Conservation (phyloP, 1,140 invertebrate species). For the Charaxes varanes region DNA sequence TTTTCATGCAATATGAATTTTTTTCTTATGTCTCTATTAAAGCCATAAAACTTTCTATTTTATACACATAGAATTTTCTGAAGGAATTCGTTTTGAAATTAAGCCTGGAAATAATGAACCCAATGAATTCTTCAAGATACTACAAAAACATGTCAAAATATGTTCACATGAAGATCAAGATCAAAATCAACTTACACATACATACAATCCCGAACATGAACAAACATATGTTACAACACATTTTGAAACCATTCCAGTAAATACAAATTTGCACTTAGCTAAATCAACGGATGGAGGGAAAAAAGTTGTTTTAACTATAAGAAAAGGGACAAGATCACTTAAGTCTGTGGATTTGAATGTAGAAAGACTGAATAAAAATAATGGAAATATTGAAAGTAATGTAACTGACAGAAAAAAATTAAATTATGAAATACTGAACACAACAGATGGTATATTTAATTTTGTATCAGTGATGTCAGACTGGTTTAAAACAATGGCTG, state of each 20-base stretch:
- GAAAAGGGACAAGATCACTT: constrained; percentile 9
- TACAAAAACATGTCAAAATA: constrained; percentile 22
- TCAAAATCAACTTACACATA: neutral
- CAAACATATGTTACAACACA: too few relatives aligned
- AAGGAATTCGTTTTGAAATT: constrained; percentile 23
- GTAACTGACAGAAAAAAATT: constrained; percentile 1
- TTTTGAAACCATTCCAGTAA: too few relatives aligned
- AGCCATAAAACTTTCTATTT: too few relatives aligned
- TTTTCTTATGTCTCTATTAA: neutral
- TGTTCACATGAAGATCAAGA: neutral
- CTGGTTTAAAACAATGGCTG: constrained; percentile 29
- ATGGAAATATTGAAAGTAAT: neutral
- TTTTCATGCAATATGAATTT: neutral
- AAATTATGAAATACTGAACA: neutral
- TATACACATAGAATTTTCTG: too few relatives aligned
- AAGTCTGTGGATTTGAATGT: constrained; percentile 9
- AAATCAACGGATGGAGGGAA: too few relatives aligned
- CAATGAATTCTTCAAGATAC: constrained; percentile 5
- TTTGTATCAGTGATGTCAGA: constrained; percentile 30
- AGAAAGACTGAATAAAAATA: neutral
- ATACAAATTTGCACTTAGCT: too few relatives aligned
- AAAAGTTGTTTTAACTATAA: constrained; percentile 7
- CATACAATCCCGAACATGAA: neutral
- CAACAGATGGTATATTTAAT: constrained; percentile 14
- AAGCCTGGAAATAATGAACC: constrained; percentile 13